Conservation (phyloP, 2,888 invertebrate species). For the Leucophenga maculata region DNA sequence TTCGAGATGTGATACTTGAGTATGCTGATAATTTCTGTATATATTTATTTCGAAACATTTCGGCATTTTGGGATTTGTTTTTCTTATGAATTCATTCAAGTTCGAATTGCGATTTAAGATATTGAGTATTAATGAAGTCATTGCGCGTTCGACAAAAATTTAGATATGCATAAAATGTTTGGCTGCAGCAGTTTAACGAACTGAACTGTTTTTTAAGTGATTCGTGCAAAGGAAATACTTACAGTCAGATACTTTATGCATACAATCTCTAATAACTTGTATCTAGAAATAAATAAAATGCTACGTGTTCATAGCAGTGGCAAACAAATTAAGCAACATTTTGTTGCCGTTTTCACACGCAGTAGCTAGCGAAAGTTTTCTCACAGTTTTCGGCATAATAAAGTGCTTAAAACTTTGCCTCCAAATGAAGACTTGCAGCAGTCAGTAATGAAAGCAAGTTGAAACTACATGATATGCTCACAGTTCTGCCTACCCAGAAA, state of each 20-base stretch:
- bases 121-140: constrained; percentile 25
- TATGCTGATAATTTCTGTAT: constrained; percentile 23
- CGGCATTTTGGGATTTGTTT: constrained; percentile 12
- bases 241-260: neutral
- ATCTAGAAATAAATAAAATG: neutral
- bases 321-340: constrained; percentile 15
- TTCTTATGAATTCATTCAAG: constrained; percentile 16
- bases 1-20: constrained; percentile 24
- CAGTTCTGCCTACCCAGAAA: constrained; percentile 1
- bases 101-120: constrained; percentile 22
- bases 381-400: neutral
- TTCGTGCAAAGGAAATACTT: too few species aligned
- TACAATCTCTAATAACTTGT: neutral
- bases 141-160: constrained; percentile 11
- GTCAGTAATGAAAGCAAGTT: neutral
- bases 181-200: too few species aligned
- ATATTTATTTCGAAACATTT: constrained; percentile 4
- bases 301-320: neutral
- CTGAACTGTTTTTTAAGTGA: too few species aligned
- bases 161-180: constrained; percentile 14
- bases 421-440: too few species aligned
- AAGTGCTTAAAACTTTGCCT: too few species aligned
- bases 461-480: neutral
- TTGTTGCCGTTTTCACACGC: constrained; percentile 2
- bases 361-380: neutral